Percentiles rank a stretch among this genome's conserved stretches.
Evolutionary conservation across 2,113 vertebrate genomes (phyloP).

Genomic region (Zapus hudsonius): DNA sequence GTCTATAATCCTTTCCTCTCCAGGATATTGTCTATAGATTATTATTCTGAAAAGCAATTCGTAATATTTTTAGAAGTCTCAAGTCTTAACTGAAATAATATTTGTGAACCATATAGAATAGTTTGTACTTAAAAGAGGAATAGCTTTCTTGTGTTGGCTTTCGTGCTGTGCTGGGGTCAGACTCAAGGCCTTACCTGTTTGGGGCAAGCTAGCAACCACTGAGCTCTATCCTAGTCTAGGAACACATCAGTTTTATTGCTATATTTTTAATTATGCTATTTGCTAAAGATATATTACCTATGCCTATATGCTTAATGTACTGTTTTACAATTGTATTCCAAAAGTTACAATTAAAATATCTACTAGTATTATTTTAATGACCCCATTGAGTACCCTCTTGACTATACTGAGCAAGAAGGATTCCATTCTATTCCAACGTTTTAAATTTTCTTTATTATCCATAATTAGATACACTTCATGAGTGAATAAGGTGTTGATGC

Average conservation of each 20-base stretch:
- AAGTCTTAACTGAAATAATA: neutral
- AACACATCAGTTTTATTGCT: too few relatives aligned
- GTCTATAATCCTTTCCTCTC: constrained; percentile 9
- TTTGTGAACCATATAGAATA: neutral
- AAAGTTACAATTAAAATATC: neutral
- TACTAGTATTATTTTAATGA: neutral
- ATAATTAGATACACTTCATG: too few relatives aligned
- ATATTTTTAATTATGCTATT: neutral
- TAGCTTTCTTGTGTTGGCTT: neutral
- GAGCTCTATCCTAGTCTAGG: neutral
- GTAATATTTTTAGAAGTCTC: constrained; percentile 25
- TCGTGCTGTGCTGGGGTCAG: neutral
- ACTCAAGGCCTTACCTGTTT: neutral
- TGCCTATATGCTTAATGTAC: too few relatives aligned
- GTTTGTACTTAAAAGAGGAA: neutral
- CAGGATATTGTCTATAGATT: neutral
- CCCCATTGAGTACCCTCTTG: neutral
- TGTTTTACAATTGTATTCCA: neutral
- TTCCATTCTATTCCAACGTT: neutral
- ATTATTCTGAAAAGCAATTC: constrained; percentile 14
- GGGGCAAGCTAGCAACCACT: neutral
- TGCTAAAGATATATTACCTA: too few relatives aligned
- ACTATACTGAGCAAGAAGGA: neutral
- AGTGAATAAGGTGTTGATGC: too few relatives aligned
- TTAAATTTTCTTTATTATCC: too few relatives aligned